Conservation (phyloP, 2,888 invertebrate genomes). For the Aethes cnicana region DNA sequence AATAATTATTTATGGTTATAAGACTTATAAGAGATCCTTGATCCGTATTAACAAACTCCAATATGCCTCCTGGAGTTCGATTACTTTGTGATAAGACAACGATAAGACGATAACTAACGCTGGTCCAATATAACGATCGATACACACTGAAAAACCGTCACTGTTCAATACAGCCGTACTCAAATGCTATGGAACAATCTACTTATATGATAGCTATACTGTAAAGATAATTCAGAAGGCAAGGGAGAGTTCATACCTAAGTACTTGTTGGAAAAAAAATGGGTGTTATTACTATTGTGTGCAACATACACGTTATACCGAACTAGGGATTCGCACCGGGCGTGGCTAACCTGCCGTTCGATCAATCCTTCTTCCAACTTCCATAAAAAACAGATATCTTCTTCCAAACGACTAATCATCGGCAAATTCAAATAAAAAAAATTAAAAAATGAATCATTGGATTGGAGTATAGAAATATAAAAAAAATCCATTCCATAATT, state of each 20-base stretch:
- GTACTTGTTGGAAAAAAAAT: constrained; percentile 14
- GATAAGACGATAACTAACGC: constrained; percentile 16
- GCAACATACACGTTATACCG: constrained; percentile 5
- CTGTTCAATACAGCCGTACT: constrained; percentile 5
- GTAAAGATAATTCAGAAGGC: neutral
- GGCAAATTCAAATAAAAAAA: too few species aligned
- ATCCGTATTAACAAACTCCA: too few species aligned
- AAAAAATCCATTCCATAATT: too few species aligned
- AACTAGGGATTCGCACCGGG: neutral
- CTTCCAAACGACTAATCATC: too few species aligned
- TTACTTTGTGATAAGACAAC: constrained; percentile 20
- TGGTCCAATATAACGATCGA: constrained; percentile 9
- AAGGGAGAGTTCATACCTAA: neutral
- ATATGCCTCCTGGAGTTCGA: too few species aligned
- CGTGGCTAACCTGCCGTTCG: neutral
- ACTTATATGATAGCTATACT: constrained; percentile 11
- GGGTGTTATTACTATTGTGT: constrained; percentile 13
- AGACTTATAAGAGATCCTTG: too few species aligned
- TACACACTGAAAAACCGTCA: constrained; percentile 11
- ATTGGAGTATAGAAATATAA: too few species aligned
- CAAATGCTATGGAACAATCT: constrained; percentile 10
- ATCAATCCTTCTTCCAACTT: too few species aligned
- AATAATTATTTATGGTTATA: too few species aligned
- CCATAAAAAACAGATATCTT: neutral
- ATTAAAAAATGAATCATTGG: too few species aligned